Percentiles rank a stretch among this genome's conserved stretches.
phyloP scores from a whole-genome alignment of 2,888 invertebrate species.

The Drosophila borealis region DNA sequence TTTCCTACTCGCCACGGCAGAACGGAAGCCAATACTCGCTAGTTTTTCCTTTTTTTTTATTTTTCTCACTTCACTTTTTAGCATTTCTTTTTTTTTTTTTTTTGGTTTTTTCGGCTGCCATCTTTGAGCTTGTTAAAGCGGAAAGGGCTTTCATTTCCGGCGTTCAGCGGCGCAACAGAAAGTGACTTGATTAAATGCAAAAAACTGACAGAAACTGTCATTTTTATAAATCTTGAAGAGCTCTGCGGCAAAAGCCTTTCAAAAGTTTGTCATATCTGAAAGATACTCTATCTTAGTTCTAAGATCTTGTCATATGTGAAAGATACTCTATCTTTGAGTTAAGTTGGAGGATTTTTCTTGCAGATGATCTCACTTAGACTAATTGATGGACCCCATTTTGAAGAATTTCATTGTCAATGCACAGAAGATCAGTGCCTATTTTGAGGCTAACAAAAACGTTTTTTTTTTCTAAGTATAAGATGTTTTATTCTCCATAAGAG shows the following conservation, averaged over 20 bases:
- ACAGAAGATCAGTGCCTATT: too few relatives aligned
- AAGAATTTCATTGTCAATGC: too few relatives aligned
- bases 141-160: constrained; percentile 83
- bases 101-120: constrained; percentile 45
- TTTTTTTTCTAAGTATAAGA: too few relatives aligned
- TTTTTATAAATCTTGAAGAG: background rate
- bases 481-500: too few relatives aligned
- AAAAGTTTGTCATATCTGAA: background rate
- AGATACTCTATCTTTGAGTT: too few relatives aligned
- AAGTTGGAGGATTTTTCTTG: too few relatives aligned
- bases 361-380: too few relatives aligned
- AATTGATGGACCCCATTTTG: too few relatives aligned
- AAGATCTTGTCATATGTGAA: too few relatives aligned
- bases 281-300: background rate
- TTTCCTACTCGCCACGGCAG: constrained; percentile 63
- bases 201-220: background rate
- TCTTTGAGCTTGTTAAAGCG: constrained; percentile 72
- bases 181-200: constrained; percentile 32
- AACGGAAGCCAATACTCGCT: constrained; percentile 69
- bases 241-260: background rate
- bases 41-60: constrained; percentile 45
- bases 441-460: too few relatives aligned
- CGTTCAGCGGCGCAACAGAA: constrained; percentile 48
- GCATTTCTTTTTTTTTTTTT: constrained; percentile 27
- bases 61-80: constrained; percentile 36